These are phyloP conservation scores for Stegodyphus mimosarum DNA, from an alignment of 1,140 invertebrate genomes.

Conservation along the genomic window DNA sequence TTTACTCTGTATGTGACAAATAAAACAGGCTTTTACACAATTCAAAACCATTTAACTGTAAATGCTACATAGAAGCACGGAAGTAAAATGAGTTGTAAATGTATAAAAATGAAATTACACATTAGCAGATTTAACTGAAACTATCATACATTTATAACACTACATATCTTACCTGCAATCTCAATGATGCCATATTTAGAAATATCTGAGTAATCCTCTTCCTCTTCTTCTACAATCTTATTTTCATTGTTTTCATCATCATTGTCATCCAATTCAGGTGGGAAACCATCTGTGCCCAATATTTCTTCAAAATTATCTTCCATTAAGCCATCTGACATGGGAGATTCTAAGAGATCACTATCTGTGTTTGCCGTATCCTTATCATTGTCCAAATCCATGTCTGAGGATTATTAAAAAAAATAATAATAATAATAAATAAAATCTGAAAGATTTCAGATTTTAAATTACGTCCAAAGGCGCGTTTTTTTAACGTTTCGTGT, in stretches of 20 bases:
- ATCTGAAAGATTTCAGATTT: too few species aligned
- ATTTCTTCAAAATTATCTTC: conserved; percentile 95
- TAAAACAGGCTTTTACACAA: too few species aligned
- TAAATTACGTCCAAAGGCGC: too few species aligned
- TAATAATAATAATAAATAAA: too few species aligned
- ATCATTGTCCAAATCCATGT: conserved; percentile 68
- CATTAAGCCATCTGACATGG: conserved; percentile 86
- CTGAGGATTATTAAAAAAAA: conserved; percentile 10
- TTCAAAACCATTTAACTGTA: background rate
- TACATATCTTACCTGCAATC: conserved; percentile 76
- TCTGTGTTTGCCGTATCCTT: conserved; percentile 73
- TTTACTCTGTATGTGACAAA: too few species aligned
- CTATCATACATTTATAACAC: background rate
- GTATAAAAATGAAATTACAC: background rate
- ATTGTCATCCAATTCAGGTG: conserved; percentile 68
- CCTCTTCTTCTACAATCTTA: conserved; percentile 66
- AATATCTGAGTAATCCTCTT: conserved; percentile 81
- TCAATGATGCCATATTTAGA: conserved; percentile 86
- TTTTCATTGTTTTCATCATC: conserved; percentile 65
- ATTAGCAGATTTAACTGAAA: background rate
- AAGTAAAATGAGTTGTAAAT: too few species aligned
- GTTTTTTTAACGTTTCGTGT: too few species aligned
- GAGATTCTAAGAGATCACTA: conserved; percentile 76
- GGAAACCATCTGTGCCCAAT: conserved; percentile 76
- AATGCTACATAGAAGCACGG: background rate